Evolutionary conservation across 2,113 vertebrate species (phyloP), one percentile per base, ranked within the genome.

Genomic region (Coptodon bakossiorum): DNA sequence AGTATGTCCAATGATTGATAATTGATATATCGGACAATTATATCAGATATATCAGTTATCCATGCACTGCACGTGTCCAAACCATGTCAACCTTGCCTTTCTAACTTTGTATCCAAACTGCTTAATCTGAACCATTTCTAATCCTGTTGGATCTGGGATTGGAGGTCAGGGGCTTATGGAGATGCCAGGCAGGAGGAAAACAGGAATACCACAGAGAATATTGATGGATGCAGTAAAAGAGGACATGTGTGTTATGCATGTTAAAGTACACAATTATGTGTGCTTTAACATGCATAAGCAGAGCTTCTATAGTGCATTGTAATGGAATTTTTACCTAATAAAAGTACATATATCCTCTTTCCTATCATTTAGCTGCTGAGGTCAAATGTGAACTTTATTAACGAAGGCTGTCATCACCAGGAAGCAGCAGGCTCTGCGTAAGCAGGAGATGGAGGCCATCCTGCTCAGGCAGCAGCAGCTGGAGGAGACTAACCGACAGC

Each of bases 401-500:
- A 90, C 4, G 14, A 56, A 71, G 4, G 48, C 3, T 82, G 12
- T 87, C 19, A 1, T 86, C 52, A 48, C 53, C 94, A 99, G 99
- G 92, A 98, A 98, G 94, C 97, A 98, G 85, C 98, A 98, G 90
- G 96, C 96, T 86, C 89, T 98, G 84, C 97, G 98, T 95, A 99
- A 98, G 92, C 98, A 99, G 91, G 98, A 99, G 96, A 98, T 99
- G 98, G 98, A 98, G 90, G 93, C 96, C 73, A 97, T 99, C 94
- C 93, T 99, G 88, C 82, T 97, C 86, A 96, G 97, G 85, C 99
- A 99, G 95, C 98, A 98, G 90, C 98, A 99, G 85, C 95, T 99
- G 5, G 99, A 99, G 90, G 98, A 99, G 92, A 98, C 96, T 0
- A 99, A 99, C 93, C 90, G 82, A 34, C 97, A 98, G n/a, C 95